Percentiles rank a stretch among this genome's conserved stretches.
phyloP scores from a whole-genome alignment of 2,888 invertebrate species.

The Acanthococcus lagerstroemiae region DNA sequence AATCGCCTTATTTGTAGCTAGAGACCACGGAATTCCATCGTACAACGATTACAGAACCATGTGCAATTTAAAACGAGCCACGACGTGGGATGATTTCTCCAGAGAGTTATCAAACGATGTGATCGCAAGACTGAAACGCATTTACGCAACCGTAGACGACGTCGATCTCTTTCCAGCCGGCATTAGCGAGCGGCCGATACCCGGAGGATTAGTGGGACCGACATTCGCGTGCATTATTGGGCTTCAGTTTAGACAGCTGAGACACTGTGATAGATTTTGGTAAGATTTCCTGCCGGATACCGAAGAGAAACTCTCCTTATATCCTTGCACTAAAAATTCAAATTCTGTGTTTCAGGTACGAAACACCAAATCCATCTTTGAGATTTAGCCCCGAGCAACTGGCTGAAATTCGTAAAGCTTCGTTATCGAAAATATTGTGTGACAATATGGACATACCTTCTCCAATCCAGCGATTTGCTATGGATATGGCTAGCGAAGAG shows the following conservation, averaged over 20 bases:
- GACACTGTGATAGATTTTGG: constrained; percentile 93
- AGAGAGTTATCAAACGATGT: constrained; percentile 73
- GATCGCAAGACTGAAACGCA: constrained; percentile 55
- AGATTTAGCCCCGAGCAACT: constrained; percentile 78
- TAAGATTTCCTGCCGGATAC: constrained; percentile 42
- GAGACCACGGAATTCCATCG: constrained; percentile 79
- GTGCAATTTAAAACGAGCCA: constrained; percentile 77
- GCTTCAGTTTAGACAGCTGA: constrained; percentile 78
- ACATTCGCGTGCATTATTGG: constrained; percentile 92
- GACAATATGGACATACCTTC: constrained; percentile 77
- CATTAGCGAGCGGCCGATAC: constrained; percentile 67
- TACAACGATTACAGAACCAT: constrained; percentile 85
- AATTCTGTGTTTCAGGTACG: constrained; percentile 53
- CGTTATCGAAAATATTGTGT: constrained; percentile 74
- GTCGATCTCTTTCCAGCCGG: constrained; percentile 94
- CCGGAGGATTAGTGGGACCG: constrained; percentile 87
- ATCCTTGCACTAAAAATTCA: not conserved
- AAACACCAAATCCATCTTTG: constrained; percentile 67
- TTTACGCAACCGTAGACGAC: constrained; percentile 84
- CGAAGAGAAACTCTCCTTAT: not conserved
- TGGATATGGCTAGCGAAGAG: constrained; percentile 84
- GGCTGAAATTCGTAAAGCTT: constrained; percentile 75
- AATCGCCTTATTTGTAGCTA: too few relatives aligned
- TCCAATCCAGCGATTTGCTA: constrained; percentile 79
- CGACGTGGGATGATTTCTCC: constrained; percentile 73